These are phyloP conservation scores for Ennomos erosarius DNA, from an alignment of 2,888 invertebrate species.

Conservation along the genomic window DNA sequence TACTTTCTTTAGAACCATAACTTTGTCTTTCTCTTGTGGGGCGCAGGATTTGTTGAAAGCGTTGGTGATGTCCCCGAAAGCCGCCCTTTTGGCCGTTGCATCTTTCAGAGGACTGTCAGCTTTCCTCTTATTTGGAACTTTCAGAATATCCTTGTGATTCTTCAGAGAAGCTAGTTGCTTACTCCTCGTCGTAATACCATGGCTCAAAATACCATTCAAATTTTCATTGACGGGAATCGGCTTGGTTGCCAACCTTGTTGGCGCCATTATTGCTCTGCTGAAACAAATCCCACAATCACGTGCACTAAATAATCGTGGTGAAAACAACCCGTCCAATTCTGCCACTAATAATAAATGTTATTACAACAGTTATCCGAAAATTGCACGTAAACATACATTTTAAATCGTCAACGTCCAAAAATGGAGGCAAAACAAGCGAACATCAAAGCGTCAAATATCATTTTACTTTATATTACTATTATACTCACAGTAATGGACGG, in stretches of 20 bases:
- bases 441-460: slow-evolving; percentile 64
- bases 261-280: slow-evolving; percentile 85
- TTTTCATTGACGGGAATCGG: slow-evolving; percentile 79
- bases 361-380: slow-evolving; percentile 33
- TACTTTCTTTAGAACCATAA: slow-evolving; percentile 76
- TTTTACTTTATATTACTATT: slow-evolving; percentile 46
- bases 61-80: slow-evolving; percentile 94
- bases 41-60: slow-evolving; percentile 80
- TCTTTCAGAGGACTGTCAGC: slow-evolving; percentile 92
- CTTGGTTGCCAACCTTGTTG: slow-evolving; percentile 84
- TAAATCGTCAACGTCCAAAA: slow-evolving; percentile 72
- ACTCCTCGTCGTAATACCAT: slow-evolving; percentile 87
- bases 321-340: slow-evolving; percentile 27
- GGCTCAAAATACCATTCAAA: slow-evolving; percentile 73
- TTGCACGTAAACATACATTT: slow-evolving; percentile 62
- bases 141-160: slow-evolving; percentile 72
- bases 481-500: slow-evolving; percentile 71
- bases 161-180: slow-evolving; percentile 83
- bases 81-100: slow-evolving; percentile 91
- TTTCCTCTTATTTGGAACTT: slow-evolving; percentile 90
- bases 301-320: slow-evolving; percentile 47
- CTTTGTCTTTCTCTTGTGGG: slow-evolving; percentile 70
- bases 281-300: slow-evolving; percentile 64
- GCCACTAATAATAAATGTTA: slow-evolving; percentile 16
- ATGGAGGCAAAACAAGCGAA: slow-evolving; percentile 84